These are phyloP conservation scores for Neocloeon triangulifer DNA, from an alignment of 1,140 invertebrate genomes.

Conservation along the genomic window DNA sequence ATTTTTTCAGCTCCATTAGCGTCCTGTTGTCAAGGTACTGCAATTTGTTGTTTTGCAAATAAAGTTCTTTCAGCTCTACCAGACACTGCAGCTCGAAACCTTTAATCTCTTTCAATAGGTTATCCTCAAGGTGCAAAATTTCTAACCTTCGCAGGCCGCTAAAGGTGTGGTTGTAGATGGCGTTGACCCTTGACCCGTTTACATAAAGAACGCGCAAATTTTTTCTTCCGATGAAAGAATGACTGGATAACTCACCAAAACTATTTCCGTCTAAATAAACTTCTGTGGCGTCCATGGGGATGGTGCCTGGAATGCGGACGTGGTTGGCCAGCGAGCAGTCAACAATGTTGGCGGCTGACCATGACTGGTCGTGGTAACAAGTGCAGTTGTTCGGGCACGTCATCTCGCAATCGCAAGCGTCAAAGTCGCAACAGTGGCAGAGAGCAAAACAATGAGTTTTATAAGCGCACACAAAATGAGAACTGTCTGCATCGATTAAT, in stretches of 20 bases:
- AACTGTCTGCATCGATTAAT: constrained; percentile 56
- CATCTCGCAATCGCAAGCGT: constrained; percentile 89
- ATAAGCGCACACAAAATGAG: constrained; percentile 79
- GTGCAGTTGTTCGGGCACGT: constrained; percentile 82
- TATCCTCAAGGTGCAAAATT: constrained; percentile 66
- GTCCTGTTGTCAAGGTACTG: constrained; percentile 64
- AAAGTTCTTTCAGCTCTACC: constrained; percentile 57
- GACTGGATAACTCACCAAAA: constrained; percentile 62
- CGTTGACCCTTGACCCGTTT: constrained; percentile 68
- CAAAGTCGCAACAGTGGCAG: constrained; percentile 86
- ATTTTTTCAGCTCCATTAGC: constrained; percentile 51
- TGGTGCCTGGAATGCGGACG: constrained; percentile 50
- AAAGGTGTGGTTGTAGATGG: constrained; percentile 73
- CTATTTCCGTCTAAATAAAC: constrained; percentile 81
- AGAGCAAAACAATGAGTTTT: constrained; percentile 80
- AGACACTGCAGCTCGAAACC: constrained; percentile 67
- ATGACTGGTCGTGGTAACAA: constrained; percentile 83
- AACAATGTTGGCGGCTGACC: constrained; percentile 79
- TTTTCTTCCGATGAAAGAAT: constrained; percentile 76
- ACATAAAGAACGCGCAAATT: constrained; percentile 65
- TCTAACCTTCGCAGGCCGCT: constrained; percentile 55
- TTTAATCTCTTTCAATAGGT: constrained; percentile 50
- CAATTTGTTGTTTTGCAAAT: constrained; percentile 71
- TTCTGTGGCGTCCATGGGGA: constrained; percentile 88
- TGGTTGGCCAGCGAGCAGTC: constrained; percentile 66